phyloP scores from a whole-genome alignment of 2,113 vertebrate species.

The Psittacula cyanocephala region DNA sequence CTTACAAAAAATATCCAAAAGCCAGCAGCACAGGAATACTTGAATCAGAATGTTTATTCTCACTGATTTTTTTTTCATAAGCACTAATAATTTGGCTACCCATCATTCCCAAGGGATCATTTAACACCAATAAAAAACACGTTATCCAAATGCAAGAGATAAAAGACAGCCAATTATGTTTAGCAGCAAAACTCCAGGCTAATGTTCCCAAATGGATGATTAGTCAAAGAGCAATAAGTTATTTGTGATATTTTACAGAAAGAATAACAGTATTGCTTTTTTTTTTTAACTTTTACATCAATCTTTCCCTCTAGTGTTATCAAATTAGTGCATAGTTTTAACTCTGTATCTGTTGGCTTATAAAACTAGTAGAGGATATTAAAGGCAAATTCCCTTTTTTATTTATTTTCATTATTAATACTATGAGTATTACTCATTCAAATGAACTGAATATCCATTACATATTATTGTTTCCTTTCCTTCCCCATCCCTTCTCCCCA shows the following conservation, averaged over 20 bases:
- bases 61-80: background rate
- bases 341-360: background rate
- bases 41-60: background rate
- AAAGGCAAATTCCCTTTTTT: background rate
- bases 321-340: background rate
- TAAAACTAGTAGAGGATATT: background rate
- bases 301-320: background rate
- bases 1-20: background rate
- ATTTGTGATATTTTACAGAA: background rate
- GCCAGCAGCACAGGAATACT: background rate
- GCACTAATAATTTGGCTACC: background rate
- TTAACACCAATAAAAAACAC: constrained; percentile 8
- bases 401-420: background rate
- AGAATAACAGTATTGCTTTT: background rate
- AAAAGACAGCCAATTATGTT: background rate
- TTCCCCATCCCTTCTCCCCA: background rate
- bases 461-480: background rate
- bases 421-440: background rate
- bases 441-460: background rate
- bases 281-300: background rate
- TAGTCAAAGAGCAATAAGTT: background rate
- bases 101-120: background rate
- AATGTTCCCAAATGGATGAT: background rate
- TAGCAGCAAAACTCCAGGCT: constrained; percentile 9
- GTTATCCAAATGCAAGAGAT: background rate